These are phyloP conservation scores for Pteropus alecto DNA, from an alignment of 2,113 vertebrate species.

Conservation along the genomic window DNA sequence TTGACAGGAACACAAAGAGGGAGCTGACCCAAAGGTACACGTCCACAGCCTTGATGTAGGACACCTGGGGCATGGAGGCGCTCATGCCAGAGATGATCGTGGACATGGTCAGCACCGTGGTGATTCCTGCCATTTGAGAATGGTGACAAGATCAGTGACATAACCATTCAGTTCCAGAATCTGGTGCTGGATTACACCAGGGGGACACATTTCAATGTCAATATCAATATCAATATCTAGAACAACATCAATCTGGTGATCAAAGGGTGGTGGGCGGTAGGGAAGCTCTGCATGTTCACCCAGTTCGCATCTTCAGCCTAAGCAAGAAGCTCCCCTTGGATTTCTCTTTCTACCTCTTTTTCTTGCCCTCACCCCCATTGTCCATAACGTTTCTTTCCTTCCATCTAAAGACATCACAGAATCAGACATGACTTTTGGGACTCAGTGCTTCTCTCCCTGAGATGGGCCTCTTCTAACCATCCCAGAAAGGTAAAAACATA, in stretches of 20 bases:
- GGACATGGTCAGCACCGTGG: constrained; percentile 94
- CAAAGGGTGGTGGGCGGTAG: rapidly evolving
- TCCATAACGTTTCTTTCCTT: neutral
- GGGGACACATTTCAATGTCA: neutral
- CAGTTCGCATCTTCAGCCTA: neutral
- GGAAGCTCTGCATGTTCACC: no score
- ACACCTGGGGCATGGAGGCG: constrained; percentile 94
- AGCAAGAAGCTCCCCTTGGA: neutral
- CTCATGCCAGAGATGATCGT: constrained; percentile 93
- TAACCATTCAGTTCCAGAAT: neutral
- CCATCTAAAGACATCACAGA: neutral
- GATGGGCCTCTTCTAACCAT: neutral
- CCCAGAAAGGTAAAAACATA: neutral
- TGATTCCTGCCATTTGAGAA: constrained; percentile 87
- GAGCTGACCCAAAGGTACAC: constrained; percentile 96
- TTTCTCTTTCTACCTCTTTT: neutral
- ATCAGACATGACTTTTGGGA: neutral
- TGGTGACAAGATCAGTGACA: neutral
- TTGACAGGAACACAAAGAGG: constrained; percentile 93
- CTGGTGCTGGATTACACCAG: neutral
- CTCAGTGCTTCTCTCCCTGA: neutral
- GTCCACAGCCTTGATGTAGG: constrained; percentile 94
- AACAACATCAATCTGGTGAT: neutral
- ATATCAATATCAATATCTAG: no score
- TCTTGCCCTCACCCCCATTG: neutral